Conservation (phyloP, 1,140 invertebrate species). For the Sminthurides bifidus region DNA sequence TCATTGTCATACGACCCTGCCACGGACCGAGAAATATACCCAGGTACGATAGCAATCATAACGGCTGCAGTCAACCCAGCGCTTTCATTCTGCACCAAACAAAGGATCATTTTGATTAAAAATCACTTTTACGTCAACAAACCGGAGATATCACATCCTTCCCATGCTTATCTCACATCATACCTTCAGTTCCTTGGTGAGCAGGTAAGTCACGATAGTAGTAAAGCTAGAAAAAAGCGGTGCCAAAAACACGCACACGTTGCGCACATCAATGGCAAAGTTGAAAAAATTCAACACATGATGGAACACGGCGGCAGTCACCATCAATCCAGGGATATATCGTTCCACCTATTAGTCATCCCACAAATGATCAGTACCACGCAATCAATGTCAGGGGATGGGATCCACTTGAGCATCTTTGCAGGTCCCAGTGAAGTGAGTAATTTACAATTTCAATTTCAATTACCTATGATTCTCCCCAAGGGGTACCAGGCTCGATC, state of each 20-base stretch:
- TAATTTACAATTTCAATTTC: constrained; percentile 6
- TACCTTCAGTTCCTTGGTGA: constrained; percentile 91
- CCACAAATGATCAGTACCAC: background rate
- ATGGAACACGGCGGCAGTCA: constrained; percentile 87
- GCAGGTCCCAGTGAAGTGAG: background rate
- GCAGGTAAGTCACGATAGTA: constrained; percentile 84
- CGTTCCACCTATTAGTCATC: constrained; percentile 51
- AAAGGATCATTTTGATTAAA: constrained; percentile 14
- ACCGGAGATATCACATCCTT: background rate
- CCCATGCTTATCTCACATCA: constrained; percentile 10
- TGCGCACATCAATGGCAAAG: constrained; percentile 89
- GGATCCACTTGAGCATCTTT: background rate
- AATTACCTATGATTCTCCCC: constrained; percentile 83
- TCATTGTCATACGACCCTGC: constrained; percentile 98
- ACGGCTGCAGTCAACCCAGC: constrained; percentile 77
- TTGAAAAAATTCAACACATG: constrained; percentile 77
- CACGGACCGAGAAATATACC: constrained; percentile 92
- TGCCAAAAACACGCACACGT: constrained; percentile 95
- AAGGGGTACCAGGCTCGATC: constrained; percentile 89
- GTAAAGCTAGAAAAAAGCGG: constrained; percentile 94
- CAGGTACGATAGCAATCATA: constrained; percentile 92
- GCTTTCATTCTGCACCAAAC: constrained; percentile 59
- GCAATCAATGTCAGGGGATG: background rate
- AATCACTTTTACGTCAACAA: background rate
- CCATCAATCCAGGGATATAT: constrained; percentile 97